These are phyloP conservation scores for Ashinkailepas kermadecensis DNA, from an alignment of 2,888 invertebrate genomes.

Conservation along the genomic window DNA sequence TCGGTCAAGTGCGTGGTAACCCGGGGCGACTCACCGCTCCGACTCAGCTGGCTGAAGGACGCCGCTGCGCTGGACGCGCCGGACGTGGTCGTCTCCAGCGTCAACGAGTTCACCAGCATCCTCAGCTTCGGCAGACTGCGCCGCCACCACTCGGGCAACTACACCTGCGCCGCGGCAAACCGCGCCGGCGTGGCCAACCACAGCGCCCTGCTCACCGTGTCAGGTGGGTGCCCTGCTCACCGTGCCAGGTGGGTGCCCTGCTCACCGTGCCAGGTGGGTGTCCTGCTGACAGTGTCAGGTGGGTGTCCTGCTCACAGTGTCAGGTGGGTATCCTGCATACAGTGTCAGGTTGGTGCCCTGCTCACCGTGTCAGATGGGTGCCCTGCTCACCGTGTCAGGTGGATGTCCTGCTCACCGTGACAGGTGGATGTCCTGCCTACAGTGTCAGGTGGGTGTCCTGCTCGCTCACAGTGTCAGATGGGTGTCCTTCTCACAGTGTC, in stretches of 20 bases:
- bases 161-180: constrained; percentile 49
- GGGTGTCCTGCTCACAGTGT: no score
- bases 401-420: constrained; percentile 35
- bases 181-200: constrained; percentile 45
- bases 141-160: constrained; percentile 48
- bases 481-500: no score
- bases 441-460: no score
- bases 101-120: constrained; percentile 41
- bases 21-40: constrained; percentile 47
- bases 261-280: no score
- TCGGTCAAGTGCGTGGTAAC: constrained; percentile 45
- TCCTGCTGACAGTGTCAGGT: no score
- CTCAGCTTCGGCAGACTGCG: constrained; percentile 49
- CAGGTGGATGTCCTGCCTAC: background rate
- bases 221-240: constrained; percentile 24
- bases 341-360: no score
- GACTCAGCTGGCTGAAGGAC: constrained; percentile 48
- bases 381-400: constrained; percentile 37
- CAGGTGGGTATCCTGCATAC: no score
- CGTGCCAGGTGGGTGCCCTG: no score
- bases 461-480: no score
- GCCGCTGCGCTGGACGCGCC: constrained; percentile 46
- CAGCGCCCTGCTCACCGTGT: constrained; percentile 47
- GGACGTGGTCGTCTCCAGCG: constrained; percentile 38
- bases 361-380: background rate